phyloP scores from a whole-genome alignment of 1,140 invertebrate genomes.

The Lasioglossum albipes region DNA sequence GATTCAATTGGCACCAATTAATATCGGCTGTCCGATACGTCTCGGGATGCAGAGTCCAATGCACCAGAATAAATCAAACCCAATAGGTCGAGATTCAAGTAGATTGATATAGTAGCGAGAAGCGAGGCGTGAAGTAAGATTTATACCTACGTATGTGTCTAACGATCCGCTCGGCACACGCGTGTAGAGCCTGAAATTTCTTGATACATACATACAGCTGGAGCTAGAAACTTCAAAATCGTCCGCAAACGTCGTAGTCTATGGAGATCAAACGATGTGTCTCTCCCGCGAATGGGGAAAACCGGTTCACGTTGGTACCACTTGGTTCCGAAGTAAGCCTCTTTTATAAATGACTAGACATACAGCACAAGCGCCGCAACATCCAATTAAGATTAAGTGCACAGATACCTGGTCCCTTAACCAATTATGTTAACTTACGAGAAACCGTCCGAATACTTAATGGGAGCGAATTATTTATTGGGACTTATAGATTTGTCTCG shows the following conservation, averaged over 20 bases:
- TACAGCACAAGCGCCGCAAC: conserved; percentile 22
- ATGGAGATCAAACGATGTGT: conserved; percentile 16
- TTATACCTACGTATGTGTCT: neutral
- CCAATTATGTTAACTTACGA: conserved; percentile 39
- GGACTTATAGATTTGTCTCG: conserved; percentile 10
- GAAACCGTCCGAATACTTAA: conserved; percentile 21
- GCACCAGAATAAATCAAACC: conserved; percentile 19
- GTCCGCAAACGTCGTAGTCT: neutral
- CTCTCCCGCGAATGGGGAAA: conserved; percentile 1
- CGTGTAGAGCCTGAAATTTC: neutral
- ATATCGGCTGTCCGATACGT: neutral
- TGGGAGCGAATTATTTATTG: conserved; percentile 21
- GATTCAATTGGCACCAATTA: neutral
- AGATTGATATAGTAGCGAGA: conserved; percentile 6
- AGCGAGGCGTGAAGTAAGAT: conserved; percentile 15
- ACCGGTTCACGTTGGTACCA: conserved; percentile 29
- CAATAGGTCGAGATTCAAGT: conserved; percentile 26
- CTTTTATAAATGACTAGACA: conserved; percentile 37
- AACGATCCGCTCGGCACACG: neutral
- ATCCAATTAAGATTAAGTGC: conserved; percentile 42
- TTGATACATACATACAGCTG: too few relatives aligned
- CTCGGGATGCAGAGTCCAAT: neutral
- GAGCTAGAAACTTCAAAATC: conserved; percentile 20
- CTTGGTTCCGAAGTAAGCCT: conserved; percentile 8
- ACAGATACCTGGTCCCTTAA: conserved; percentile 35